Conservation (phyloP, 2,113 vertebrate species). For the Choloepus hoffmanni region DNA sequence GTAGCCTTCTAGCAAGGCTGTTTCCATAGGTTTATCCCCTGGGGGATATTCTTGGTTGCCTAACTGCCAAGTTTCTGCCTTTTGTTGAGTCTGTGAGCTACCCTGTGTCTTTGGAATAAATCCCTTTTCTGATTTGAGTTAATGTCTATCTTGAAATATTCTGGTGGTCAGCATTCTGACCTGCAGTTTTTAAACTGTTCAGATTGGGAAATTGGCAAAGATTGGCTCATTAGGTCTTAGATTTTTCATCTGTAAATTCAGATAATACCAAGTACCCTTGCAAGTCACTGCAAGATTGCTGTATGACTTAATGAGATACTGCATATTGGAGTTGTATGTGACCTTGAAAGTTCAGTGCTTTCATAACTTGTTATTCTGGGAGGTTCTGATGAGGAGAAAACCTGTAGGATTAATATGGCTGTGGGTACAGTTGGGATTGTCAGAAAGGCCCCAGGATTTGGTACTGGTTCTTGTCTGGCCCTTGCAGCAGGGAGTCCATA, state of each 20-base stretch:
- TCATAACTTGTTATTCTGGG: neutral
- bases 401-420: neutral
- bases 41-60: neutral
- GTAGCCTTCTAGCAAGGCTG: neutral
- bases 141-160: neutral
- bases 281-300: no score
- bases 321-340: neutral
- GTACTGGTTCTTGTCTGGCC: neutral
- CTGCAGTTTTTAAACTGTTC: neutral
- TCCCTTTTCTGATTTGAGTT: neutral
- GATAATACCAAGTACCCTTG: neutral
- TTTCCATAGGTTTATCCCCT: neutral
- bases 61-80: neutral
- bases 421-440: neutral
- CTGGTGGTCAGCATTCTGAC: neutral
- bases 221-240: neutral
- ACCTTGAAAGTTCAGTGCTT: neutral
- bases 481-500: neutral
- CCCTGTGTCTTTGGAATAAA: neutral
- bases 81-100: neutral
- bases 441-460: neutral
- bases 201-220: neutral
- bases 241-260: neutral
- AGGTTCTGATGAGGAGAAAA: neutral
- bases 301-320: neutral